Percentiles rank a stretch among this genome's conserved stretches.
phyloP scores from a whole-genome alignment of 2,797 vertebrate species.

The Salarias fasciatus region DNA sequence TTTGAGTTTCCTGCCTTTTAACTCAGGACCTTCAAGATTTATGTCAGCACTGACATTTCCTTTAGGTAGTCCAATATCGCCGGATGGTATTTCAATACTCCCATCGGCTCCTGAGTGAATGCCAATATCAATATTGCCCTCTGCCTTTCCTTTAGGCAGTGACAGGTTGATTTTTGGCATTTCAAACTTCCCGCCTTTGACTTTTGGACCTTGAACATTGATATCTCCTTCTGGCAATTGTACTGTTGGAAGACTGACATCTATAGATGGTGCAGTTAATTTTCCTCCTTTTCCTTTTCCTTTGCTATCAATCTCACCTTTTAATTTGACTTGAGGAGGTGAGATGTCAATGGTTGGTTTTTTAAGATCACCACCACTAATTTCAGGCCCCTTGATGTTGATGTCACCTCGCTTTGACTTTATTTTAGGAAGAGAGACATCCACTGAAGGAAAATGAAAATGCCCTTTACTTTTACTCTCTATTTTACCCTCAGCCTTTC shows the following conservation, averaged over 20 bases:
- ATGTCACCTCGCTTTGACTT: conserved; percentile 48
- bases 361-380: conserved; percentile 47
- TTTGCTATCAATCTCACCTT: conserved; percentile 17
- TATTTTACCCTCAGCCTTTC: conserved; percentile 27
- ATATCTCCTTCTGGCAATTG: conserved; percentile 50
- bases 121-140: conserved; percentile 54
- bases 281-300: conserved; percentile 28
- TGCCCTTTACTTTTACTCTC: conserved; percentile 41
- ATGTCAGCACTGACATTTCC: conserved; percentile 36
- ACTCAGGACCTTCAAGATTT: conserved; percentile 26
- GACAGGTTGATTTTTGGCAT: conserved; percentile 66
- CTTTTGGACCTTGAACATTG: conserved; percentile 58
- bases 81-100: conserved; percentile 47
- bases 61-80: conserved; percentile 54
- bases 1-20: conserved; percentile 66
- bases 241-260: conserved; percentile 44
- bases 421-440: conserved; percentile 67
- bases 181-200: conserved; percentile 60
- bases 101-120: conserved; percentile 42
- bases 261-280: conserved; percentile 45
- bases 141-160: conserved; percentile 61
- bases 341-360: conserved; percentile 64
- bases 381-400: conserved; percentile 34
- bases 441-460: conserved; percentile 59
- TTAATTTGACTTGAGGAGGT: conserved; percentile 35